Base-by-base conservation (phyloP, 2,888 invertebrate species). In the Stenodema calcarata region DNA sequence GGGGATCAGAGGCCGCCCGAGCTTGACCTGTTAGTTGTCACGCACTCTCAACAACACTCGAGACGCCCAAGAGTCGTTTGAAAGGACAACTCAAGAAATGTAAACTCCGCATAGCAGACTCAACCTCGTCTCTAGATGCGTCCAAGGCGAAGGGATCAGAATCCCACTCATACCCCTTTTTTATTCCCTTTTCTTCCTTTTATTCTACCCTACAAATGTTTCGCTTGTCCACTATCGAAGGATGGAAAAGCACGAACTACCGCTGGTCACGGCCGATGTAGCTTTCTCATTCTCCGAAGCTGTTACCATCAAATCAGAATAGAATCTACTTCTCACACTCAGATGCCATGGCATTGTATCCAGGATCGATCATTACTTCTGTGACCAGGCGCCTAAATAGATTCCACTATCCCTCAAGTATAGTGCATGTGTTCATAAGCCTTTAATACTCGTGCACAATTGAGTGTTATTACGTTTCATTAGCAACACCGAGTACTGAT, bases 1-100 rank as follows among this genome's bases (percentile, higher is more conserved):
- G 62, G 35, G 73, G 35, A 41, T 73, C 41, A 50, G 70, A 70
- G 73, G 4, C 30, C 28, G 70, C 28, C 35, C 9, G 18, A 62
- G 35, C 73, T 73, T 18, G 73, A 30, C 73, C 41, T 73, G 35
- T 73, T 73, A 18, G 41, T 73, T 73, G 73, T 73, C 73, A 73
- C 73, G 73, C 73, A 73, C 73, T 73, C 73, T 73, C 30, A 30
- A 73, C 73, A 30, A 70, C 70, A 30, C 70, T 70, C 70, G 70
- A 70, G 30, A 30, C 41, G 30, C 18, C 35, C 18, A 11, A 62
- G 23, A 62, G 62, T 23, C 62, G 23, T 62, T 62, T 62, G 62
- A 62, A 62, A 62, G 62, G 62, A 62, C 23, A 23, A 62, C 6
- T 9, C 62, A 12, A 62, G 23, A 18, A 62, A 62, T 62, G 62